Percentiles rank a stretch among this genome's conserved stretches.
Evolutionary conservation across 2,888 invertebrate species (phyloP).

Genomic region (Rhamphomyia laevipes): DNA sequence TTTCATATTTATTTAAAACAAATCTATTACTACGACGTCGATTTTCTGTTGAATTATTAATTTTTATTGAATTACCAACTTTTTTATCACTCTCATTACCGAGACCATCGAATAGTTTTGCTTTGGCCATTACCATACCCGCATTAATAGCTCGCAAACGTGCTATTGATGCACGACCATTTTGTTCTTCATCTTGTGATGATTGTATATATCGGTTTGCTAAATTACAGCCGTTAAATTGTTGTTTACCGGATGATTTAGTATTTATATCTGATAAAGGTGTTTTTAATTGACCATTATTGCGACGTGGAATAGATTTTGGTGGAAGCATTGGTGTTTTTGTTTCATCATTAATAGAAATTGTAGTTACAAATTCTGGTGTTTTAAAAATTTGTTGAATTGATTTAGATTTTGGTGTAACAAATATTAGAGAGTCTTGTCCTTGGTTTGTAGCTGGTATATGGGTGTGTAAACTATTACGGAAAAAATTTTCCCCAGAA

Average conservation of each 20-base stretch:
- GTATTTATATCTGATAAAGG: slow-evolving; percentile 6
- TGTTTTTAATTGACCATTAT: slow-evolving; percentile 5
- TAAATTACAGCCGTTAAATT: neutral
- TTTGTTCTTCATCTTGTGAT: slow-evolving; percentile 26
- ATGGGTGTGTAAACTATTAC: slow-evolving; percentile 1
- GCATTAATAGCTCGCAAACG: slow-evolving; percentile 61
- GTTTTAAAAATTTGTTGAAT: neutral
- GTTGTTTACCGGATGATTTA: slow-evolving; percentile 22
- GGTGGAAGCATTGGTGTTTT: slow-evolving; percentile 26
- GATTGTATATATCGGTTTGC: slow-evolving; percentile 10
- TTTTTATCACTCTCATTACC: slow-evolving; percentile 15
- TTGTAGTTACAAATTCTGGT: slow-evolving; percentile 7
- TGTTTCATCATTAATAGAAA: slow-evolving; percentile 8
- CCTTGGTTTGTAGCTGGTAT: too few species aligned
- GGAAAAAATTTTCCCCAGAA: slow-evolving; percentile 35
- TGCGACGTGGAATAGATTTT: slow-evolving; percentile 15
- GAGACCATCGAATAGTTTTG: slow-evolving; percentile 55
- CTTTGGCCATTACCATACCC: slow-evolving; percentile 69
- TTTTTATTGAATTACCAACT: neutral
- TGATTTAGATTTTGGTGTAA: neutral
- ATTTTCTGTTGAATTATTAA: neutral
- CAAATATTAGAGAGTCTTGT: neutral
- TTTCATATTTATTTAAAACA: slow-evolving; percentile 6
- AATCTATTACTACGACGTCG: slow-evolving; percentile 12
- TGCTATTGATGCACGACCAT: slow-evolving; percentile 59